Conservation (phyloP, 2,888 invertebrate genomes). For the Chaitophorus viminalis region DNA sequence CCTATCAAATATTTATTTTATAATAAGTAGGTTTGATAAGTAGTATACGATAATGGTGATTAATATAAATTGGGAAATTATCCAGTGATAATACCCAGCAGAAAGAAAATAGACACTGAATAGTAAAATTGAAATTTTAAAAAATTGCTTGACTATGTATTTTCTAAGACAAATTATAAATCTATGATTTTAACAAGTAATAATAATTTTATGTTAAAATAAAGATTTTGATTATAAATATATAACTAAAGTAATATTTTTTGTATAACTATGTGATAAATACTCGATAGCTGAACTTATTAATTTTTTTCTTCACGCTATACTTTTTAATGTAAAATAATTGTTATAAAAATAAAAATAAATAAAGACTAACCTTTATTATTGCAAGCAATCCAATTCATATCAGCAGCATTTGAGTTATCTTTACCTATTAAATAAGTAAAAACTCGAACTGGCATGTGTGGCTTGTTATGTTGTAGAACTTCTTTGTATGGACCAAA, state of each 20-base stretch:
- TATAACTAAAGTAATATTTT: background rate
- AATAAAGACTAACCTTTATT: constrained; percentile 82
- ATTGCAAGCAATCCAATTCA: constrained; percentile 94
- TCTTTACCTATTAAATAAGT: constrained; percentile 96
- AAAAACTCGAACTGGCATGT: constrained; percentile 94
- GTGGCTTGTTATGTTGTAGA: constrained; percentile 73
- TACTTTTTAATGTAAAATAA: background rate
- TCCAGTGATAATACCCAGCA: too few species aligned
- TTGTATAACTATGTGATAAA: background rate
- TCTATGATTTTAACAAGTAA: too few species aligned
- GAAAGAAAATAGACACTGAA: too few species aligned
- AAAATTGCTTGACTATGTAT: too few species aligned
- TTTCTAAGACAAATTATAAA: too few species aligned
- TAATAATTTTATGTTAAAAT: background rate
- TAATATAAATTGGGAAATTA: too few species aligned
- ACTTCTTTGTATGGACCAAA: constrained; percentile 59
- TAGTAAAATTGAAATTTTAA: too few species aligned
- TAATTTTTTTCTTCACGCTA: background rate
- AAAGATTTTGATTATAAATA: background rate
- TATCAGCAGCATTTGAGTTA: constrained; percentile 83
- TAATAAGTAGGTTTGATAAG: too few species aligned
- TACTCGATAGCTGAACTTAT: background rate
- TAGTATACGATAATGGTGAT: too few species aligned
- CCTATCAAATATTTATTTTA: too few species aligned
- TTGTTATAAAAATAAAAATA: background rate